These are phyloP conservation scores for Charina bottae DNA, from an alignment of 2,113 vertebrate genomes.

Conservation along the genomic window DNA sequence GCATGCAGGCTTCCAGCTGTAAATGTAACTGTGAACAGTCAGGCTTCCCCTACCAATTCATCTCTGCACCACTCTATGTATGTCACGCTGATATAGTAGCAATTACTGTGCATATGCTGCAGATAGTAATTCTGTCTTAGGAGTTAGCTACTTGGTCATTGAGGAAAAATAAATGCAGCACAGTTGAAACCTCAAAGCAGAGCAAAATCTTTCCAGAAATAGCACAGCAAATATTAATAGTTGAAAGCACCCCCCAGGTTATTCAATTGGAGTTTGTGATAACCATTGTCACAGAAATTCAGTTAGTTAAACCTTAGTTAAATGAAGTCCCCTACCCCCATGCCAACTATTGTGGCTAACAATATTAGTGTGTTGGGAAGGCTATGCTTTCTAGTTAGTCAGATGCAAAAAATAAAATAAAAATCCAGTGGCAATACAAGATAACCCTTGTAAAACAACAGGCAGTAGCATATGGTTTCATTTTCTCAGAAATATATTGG, in stretches of 20 bases:
- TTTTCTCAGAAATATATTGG: constrained; percentile 78
- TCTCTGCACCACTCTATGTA: not conserved
- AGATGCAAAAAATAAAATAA: constrained; percentile 48
- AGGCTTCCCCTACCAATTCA: not conserved
- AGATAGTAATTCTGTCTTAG: not conserved
- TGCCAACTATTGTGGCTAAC: constrained; percentile 39
- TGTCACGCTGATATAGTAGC: not conserved
- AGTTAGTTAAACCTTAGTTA: constrained; percentile 10
- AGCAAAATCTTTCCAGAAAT: not conserved
- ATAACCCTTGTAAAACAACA: constrained; percentile 60
- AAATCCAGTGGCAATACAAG: constrained; percentile 71
- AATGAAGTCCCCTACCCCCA: not conserved
- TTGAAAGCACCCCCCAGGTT: constrained; percentile 30
- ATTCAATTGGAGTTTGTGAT: constrained; percentile 50
- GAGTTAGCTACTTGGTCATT: not conserved
- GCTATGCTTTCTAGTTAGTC: constrained; percentile 34
- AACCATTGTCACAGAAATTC: constrained; percentile 51
- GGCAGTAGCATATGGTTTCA: constrained; percentile 80
- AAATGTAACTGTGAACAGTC: not conserved
- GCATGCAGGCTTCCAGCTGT: not conserved
- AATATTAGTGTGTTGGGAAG: constrained; percentile 56
- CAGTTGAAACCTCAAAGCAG: not conserved
- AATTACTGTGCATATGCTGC: not conserved
- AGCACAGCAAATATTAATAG: constrained; percentile 35
- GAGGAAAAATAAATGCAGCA: not conserved